Conservation (phyloP, 1,140 invertebrate genomes). For the Zophobas morio region DNA sequence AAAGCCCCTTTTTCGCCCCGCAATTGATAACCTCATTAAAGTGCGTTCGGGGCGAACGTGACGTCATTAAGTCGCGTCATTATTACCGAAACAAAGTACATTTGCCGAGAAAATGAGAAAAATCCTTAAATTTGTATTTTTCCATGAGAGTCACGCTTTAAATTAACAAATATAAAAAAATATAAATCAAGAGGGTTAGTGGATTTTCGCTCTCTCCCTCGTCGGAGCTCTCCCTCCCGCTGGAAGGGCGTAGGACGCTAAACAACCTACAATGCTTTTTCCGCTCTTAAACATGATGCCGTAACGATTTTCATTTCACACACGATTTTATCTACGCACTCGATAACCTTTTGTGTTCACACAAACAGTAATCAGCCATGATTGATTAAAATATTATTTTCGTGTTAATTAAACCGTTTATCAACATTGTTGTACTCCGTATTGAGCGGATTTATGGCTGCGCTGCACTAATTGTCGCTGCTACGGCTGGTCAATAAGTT, state of each 20-base stretch:
- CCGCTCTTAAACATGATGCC: slow-evolving; percentile 51
- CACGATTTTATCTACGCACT: slow-evolving; percentile 55
- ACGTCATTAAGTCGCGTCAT: neutral
- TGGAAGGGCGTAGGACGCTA: slow-evolving; percentile 53
- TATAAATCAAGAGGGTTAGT: slow-evolving; percentile 61
- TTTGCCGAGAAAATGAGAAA: slow-evolving; percentile 6
- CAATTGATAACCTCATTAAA: too few relatives aligned
- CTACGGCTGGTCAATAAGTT: neutral
- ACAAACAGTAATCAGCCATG: slow-evolving; percentile 38
- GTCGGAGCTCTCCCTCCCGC: slow-evolving; percentile 47
- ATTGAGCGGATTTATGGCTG: slow-evolving; percentile 16
- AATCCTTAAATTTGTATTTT: slow-evolving; percentile 45
- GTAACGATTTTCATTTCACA: slow-evolving; percentile 59
- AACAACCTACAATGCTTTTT: slow-evolving; percentile 57
- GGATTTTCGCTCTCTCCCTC: slow-evolving; percentile 16
- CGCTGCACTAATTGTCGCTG: slow-evolving; percentile 3
- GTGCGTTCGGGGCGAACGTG: neutral
- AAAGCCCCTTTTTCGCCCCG: neutral
- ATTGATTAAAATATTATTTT: slow-evolving; percentile 43
- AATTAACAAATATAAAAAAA: slow-evolving; percentile 63
- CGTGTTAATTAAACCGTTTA: slow-evolving; percentile 43
- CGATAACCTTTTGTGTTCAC: slow-evolving; percentile 41
- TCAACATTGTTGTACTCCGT: slow-evolving; percentile 24
- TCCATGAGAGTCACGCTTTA: slow-evolving; percentile 59
- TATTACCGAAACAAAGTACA: too few relatives aligned